These are phyloP conservation scores for Lycophotia porphyrea DNA, from an alignment of 2,888 invertebrate genomes.

Conservation along the genomic window DNA sequence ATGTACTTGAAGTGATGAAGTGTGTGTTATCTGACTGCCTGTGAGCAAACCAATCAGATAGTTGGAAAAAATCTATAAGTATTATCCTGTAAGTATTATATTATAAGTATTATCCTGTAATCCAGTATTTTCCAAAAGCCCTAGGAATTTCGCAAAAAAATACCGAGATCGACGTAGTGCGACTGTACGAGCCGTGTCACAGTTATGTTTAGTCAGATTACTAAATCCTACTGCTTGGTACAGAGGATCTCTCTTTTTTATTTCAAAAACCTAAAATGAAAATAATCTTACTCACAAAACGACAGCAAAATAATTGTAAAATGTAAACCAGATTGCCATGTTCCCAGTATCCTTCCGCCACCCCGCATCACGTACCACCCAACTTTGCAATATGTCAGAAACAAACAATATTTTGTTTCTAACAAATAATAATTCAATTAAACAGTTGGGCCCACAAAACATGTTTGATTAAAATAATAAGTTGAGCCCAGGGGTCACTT, in stretches of 20 bases:
- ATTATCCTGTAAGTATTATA: not conserved
- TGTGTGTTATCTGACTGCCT: not conserved
- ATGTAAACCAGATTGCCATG: conserved; percentile 3
- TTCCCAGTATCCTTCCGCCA: conserved; percentile 17
- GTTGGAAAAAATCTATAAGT: not conserved
- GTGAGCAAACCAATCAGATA: not conserved
- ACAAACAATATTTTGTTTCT: conserved; percentile 54
- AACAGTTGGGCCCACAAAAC: conserved; percentile 38
- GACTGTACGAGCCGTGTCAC: not conserved
- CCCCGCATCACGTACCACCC: conserved; percentile 21
- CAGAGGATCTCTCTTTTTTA: not conserved
- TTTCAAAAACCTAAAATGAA: not conserved
- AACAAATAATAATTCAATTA: conserved; percentile 62
- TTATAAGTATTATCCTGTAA: not conserved
- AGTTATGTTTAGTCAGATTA: not conserved
- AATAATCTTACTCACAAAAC: not conserved
- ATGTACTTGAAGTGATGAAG: not conserved
- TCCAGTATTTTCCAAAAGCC: not conserved
- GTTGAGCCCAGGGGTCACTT: conserved; percentile 26
- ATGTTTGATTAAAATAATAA: conserved; percentile 60
- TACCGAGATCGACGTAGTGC: not conserved
- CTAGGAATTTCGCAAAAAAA: not conserved
- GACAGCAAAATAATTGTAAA: conserved; percentile 27
- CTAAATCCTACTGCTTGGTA: not conserved
- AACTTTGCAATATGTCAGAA: conserved; percentile 51